Percentiles rank a stretch among this genome's conserved stretches.
Evolutionary conservation across 1,140 invertebrate genomes (phyloP).

Genomic region (Meloidogyne exigua): DNA sequence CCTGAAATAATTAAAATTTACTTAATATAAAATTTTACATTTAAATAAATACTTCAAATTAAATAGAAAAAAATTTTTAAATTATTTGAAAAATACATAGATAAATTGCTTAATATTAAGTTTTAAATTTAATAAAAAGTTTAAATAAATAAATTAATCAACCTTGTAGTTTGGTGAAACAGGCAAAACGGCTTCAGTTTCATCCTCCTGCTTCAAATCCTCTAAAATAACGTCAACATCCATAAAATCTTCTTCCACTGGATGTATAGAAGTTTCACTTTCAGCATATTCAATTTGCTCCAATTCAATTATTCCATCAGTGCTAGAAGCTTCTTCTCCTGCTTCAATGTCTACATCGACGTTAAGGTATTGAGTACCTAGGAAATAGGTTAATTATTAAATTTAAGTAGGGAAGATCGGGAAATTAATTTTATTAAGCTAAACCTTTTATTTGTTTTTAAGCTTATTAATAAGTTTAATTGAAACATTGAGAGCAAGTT

Average conservation of each 20-base stretch:
- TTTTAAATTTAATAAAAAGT: background rate
- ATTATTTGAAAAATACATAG: too few species aligned
- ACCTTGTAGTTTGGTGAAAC: slow-evolving; percentile 28
- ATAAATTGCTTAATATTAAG: too few species aligned
- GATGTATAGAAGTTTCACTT: slow-evolving; percentile 31
- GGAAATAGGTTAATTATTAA: background rate
- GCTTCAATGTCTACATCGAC: slow-evolving; percentile 40
- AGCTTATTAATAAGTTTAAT: too few species aligned
- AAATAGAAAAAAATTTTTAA: too few species aligned
- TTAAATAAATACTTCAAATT: too few species aligned
- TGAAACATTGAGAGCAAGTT: background rate
- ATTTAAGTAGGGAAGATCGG: background rate
- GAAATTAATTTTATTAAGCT: too few species aligned
- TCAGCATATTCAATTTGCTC: slow-evolving; percentile 36
- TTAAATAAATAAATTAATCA: background rate
- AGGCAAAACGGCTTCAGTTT: slow-evolving; percentile 30
- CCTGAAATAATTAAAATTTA: background rate
- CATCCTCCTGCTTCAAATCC: slow-evolving; percentile 30
- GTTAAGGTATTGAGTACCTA: slow-evolving; percentile 37
- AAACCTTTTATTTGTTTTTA: too few species aligned
- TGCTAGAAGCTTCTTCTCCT: slow-evolving; percentile 36
- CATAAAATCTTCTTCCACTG: slow-evolving; percentile 34
- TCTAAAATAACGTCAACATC: slow-evolving; percentile 32
- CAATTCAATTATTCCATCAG: slow-evolving; percentile 34
- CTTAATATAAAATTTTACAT: too few species aligned